Conservation (phyloP, 2,113 vertebrate genomes). For the Mormoops blainvillei region DNA sequence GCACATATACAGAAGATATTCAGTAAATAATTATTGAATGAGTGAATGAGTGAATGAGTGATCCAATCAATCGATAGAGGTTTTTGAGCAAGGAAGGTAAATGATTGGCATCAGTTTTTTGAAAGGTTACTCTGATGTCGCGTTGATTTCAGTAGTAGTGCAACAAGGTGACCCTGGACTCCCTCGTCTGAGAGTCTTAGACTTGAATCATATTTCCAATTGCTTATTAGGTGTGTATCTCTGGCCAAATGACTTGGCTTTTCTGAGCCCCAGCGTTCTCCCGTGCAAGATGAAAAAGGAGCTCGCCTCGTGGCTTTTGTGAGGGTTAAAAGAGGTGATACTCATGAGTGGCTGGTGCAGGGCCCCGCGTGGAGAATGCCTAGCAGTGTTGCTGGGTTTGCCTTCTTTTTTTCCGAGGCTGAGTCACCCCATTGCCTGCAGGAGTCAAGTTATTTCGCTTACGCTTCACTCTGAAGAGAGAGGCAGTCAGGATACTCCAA, state of each 20-base stretch:
- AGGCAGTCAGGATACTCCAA: not conserved
- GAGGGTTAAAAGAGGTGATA: not conserved
- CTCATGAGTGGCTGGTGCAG: not conserved
- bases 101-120: not conserved
- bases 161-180: not conserved
- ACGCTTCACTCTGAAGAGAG: not conserved
- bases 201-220: not conserved
- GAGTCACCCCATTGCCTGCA: not conserved
- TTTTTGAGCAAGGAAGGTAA: not conserved
- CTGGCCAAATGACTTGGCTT: not conserved
- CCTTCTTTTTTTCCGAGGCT: not conserved
- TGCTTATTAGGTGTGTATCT: not conserved
- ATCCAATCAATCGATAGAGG: not conserved
- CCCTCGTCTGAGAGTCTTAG: not conserved
- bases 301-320: not conserved
- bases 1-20: not conserved
- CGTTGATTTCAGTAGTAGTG: not conserved
- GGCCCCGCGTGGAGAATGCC: not conserved
- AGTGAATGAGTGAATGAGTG: not conserved
- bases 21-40: not conserved
- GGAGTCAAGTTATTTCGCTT: too few species aligned
- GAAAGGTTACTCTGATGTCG: not conserved
- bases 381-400: accelerated
- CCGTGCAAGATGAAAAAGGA: not conserved
- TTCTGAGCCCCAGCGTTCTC: not conserved